Percentiles rank a stretch among this genome's conserved stretches.
Evolutionary conservation across 2,797 vertebrate species (phyloP).

Genomic region (Characodon lateralis): DNA sequence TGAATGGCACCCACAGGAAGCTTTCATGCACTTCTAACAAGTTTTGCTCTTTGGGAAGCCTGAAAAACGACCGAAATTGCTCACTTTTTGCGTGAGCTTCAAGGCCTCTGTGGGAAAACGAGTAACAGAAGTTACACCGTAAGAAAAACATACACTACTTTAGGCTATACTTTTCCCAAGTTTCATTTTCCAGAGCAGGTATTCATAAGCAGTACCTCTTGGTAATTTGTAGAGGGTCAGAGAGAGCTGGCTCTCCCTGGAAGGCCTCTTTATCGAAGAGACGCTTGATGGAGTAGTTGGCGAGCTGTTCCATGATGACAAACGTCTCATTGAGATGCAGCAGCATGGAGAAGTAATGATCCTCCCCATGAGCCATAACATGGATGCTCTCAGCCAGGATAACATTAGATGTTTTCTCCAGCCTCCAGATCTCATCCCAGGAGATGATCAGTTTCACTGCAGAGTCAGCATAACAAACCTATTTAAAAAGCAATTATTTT

Average conservation of each 20-base stretch:
- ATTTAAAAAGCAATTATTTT: conserved; percentile 5
- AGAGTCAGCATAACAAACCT: conserved; percentile 16
- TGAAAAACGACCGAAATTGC: conserved; percentile 91
- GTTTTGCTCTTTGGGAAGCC: conserved; percentile 91
- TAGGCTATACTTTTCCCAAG: neutral
- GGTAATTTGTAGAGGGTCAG: conserved; percentile 92
- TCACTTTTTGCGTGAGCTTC: conserved; percentile 91
- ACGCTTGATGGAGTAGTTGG: conserved; percentile 90
- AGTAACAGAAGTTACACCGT: conserved; percentile 6
- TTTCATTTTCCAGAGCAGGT: neutral
- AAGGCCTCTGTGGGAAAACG: conserved; percentile 83
- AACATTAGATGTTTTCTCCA: conserved; percentile 93
- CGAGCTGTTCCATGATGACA: conserved; percentile 95
- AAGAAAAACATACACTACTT: conserved; percentile 1
- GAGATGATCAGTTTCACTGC: conserved; percentile 93
- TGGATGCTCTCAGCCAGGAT: conserved; percentile 95
- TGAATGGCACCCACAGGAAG: conserved; percentile 94
- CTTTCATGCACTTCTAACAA: conserved; percentile 93
- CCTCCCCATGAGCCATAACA: conserved; percentile 87
- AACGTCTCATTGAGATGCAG: conserved; percentile 94
- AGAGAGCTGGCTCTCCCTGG: conserved; percentile 86
- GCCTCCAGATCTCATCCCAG: conserved; percentile 94
- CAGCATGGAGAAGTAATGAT: conserved; percentile 98
- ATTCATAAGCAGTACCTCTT: conserved; percentile 84
- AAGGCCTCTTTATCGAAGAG: conserved; percentile 97